phyloP scores from a whole-genome alignment of 2,797 vertebrate genomes.

The Enteromius thamalakanensis region DNA sequence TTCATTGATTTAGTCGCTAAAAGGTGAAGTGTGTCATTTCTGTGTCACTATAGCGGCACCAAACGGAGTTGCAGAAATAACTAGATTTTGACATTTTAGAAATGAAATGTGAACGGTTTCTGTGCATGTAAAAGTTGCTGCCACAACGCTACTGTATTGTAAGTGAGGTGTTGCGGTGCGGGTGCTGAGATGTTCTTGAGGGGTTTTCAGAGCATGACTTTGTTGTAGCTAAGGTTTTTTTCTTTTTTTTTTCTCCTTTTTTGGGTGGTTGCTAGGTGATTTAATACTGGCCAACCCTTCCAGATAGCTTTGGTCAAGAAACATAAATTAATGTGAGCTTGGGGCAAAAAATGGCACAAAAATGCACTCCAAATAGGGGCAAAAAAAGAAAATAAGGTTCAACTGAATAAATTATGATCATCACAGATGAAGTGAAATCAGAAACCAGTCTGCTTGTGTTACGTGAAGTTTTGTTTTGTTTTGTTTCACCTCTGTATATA shows the following conservation, averaged over 20 bases:
- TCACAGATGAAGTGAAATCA: background rate
- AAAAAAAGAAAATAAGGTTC: background rate
- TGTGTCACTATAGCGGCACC: conserved; percentile 5
- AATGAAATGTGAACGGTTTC: background rate
- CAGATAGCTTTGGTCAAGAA: background rate
- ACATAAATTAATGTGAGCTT: background rate
- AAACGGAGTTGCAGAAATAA: conserved; percentile 16
- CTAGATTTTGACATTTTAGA: background rate
- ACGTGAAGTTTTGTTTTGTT: background rate
- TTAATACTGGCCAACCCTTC: background rate
- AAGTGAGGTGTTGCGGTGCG: background rate
- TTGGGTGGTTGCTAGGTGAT: background rate
- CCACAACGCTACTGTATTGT: background rate
- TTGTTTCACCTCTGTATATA: too few relatives aligned
- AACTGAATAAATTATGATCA: background rate
- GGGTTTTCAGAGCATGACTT: background rate
- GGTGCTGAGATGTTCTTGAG: background rate
- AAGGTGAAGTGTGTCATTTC: conserved; percentile 19
- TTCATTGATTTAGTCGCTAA: conserved; percentile 13
- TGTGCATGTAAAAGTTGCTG: background rate
- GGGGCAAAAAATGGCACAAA: background rate
- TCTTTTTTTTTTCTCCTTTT: background rate
- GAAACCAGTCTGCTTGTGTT: background rate
- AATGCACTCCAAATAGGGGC: background rate
- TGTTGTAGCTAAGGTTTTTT: background rate